These are phyloP conservation scores for Stomatorhinus ivindoensis DNA, from an alignment of 2,113 vertebrate species.

Conservation along the genomic window DNA sequence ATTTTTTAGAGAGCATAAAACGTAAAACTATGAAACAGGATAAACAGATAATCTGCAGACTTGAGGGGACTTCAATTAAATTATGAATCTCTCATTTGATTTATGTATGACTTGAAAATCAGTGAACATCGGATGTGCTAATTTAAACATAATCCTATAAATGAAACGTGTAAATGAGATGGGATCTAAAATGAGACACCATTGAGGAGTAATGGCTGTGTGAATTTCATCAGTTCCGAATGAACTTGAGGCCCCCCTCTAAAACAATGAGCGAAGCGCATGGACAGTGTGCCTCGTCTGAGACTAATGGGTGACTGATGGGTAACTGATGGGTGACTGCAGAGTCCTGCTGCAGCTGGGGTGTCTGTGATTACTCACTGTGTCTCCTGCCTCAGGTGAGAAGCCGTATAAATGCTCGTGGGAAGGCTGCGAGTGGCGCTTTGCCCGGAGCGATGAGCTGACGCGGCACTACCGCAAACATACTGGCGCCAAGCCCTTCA, in stretches of 20 bases:
- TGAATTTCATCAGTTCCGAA: background rate
- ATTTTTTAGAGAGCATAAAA: background rate
- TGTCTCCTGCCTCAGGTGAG: conserved; percentile 26
- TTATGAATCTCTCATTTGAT: conserved; percentile 46
- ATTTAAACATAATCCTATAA: conserved; percentile 1
- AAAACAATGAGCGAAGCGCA: no score
- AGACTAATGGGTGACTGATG: no score
- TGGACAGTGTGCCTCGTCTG: background rate
- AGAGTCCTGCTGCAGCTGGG: background rate
- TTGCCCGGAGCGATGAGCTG: conserved; percentile 88
- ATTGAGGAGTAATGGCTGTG: background rate
- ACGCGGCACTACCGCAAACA: conserved; percentile 95
- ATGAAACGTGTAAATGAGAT: background rate
- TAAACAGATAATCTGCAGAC: conserved; percentile 18
- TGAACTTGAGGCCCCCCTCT: background rate
- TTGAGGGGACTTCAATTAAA: conserved; percentile 54
- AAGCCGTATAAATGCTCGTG: conserved; percentile 96
- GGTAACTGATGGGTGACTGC: no score
- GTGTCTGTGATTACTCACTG: conserved; percentile 13
- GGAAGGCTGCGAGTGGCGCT: conserved; percentile 93
- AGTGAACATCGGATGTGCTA: background rate
- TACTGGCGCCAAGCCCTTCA: conserved; percentile 92
- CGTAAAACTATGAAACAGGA: background rate
- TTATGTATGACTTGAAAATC: conserved; percentile 29
- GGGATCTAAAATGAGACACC: background rate